Base-by-base conservation (phyloP, 2,797 vertebrate species). In the Hipposideros larvatus region DNA sequence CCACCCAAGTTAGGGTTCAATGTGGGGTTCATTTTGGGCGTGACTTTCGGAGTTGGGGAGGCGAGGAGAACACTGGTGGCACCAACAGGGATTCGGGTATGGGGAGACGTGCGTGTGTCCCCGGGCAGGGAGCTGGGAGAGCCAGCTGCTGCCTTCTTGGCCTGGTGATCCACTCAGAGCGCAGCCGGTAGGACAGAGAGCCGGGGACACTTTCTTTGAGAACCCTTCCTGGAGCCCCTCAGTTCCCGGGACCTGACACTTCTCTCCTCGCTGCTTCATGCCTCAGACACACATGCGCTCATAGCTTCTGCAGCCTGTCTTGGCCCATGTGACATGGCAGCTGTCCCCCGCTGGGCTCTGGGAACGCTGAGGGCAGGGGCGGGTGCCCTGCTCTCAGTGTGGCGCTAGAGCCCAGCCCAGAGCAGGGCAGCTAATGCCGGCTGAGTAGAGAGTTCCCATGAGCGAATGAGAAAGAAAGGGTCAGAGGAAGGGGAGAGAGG, bases 11-110 rank as follows among this genome's bases (percentile, higher is more conserved):
- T 41, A 43, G 63, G 48, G 10, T 66, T 19, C 74, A 28, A 31
- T n/a, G 24, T 21, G 13, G 55, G 43, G 61, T 22, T 34, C 43
- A 3, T 21, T 83, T 14, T 1, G 15, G 55, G 61, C 3, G 1
- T 3, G 65, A 3, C 26, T 8, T 63, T 75, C 73, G 48, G 51
- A 57, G 66, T 71, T 26, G 4, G 37, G 6, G 59, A 15, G 28
- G 16, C 1, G 2, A 46, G 15, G n/a, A 2, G 28, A 16, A 28
- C 2, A 0, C n/a, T 2, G 7, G 53, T 10, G 7, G 21, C 26
- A 4, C 8, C 31, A 11, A 1, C 1, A 10, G 4, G 21, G 59
- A 21, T 7, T 8, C 0, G 0, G 28, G n/a, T 19, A 2, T 0
- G n/a, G 8, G 34, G 9, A 66, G n/a, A 31, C 1, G 3, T 1